phyloP scores from a whole-genome alignment of 2,888 invertebrate species.

The Oasisia sp. region DNA sequence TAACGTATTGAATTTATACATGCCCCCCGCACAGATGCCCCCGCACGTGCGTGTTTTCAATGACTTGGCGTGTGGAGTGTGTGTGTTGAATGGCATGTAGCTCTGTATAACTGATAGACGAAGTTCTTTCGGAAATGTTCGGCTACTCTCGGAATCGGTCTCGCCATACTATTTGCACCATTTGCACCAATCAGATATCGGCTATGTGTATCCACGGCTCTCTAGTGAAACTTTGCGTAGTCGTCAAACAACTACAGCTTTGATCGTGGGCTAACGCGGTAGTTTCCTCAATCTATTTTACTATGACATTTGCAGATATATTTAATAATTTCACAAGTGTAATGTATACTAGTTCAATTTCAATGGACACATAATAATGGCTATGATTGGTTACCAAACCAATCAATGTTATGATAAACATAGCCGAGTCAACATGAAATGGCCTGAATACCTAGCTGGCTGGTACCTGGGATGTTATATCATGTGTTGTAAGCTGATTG shows the following conservation, averaged over 20 bases:
- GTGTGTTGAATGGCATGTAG: not conserved
- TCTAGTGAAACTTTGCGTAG: not conserved
- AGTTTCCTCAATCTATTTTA: not conserved
- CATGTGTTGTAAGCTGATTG: too few relatives aligned
- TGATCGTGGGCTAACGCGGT: not conserved
- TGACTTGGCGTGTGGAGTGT: not conserved
- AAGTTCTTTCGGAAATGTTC: not conserved
- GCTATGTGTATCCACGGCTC: not conserved
- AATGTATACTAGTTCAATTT: not conserved
- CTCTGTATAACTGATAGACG: not conserved
- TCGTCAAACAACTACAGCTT: not conserved
- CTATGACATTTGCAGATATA: not conserved
- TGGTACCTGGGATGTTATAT: too few relatives aligned
- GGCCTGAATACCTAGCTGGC: too few relatives aligned
- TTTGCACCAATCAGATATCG: not conserved
- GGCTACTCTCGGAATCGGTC: not conserved
- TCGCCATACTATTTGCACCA: not conserved
- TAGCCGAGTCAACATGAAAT: too few relatives aligned
- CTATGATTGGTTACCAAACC: too few relatives aligned
- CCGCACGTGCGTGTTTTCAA: not conserved
- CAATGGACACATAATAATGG: too few relatives aligned
- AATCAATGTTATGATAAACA: too few relatives aligned
- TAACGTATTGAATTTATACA: too few relatives aligned
- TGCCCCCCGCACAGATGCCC: too few relatives aligned
- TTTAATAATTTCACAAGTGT: not conserved